These are phyloP conservation scores for Onychomys torridus DNA, from an alignment of 2,797 vertebrate genomes.

Conservation along the genomic window DNA sequence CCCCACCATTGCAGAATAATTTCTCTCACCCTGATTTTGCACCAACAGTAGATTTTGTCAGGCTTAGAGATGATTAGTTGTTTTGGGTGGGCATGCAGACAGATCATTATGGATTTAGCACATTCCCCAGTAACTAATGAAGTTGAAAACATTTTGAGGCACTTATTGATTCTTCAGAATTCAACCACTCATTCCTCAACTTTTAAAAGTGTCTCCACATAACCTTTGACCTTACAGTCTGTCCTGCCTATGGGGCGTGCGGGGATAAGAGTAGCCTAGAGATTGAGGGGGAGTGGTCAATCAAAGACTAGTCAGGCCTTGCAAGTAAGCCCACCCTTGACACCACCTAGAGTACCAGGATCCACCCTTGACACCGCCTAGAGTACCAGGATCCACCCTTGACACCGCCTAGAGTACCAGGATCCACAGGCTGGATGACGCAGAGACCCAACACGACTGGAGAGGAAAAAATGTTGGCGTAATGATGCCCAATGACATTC, in stretches of 20 bases:
- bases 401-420: neutral
- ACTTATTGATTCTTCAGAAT: neutral
- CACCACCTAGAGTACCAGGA: neutral
- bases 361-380: neutral
- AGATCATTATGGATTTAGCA: neutral
- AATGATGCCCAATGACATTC: neutral
- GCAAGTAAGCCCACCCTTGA: neutral
- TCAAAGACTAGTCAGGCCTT: neutral
- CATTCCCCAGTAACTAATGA: neutral
- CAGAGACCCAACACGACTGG: neutral
- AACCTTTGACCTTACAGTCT: neutral
- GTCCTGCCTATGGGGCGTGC: neutral
- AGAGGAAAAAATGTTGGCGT: neutral
- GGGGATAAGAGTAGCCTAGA: neutral
- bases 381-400: neutral
- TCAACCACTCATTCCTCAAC: neutral
- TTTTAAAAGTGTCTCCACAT: neutral
- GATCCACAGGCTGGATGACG: neutral
- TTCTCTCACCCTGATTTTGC: no score
- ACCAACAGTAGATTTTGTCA: neutral
- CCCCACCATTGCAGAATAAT: neutral
- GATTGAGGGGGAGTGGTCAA: neutral
- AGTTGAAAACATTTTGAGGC: neutral
- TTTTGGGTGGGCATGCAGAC: fast-evolving
- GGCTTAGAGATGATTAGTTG: neutral